Evolutionary conservation across 2,888 invertebrate genomes (phyloP).

Genomic region (Lepeophtheirus nordmannii): DNA sequence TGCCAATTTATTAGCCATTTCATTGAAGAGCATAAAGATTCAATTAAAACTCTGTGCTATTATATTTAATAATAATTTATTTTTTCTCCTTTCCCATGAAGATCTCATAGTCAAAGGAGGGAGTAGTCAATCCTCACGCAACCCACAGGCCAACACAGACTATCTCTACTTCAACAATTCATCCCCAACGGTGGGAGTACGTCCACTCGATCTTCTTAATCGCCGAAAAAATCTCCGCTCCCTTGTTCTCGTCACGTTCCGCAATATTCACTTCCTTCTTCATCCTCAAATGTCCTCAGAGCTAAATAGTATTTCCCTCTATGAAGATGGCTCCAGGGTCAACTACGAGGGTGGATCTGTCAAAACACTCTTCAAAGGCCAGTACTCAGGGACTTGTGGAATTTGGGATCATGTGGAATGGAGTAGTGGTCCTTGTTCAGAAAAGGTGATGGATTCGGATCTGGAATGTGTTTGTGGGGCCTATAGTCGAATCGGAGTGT

Average conservation of each 20-base stretch:
- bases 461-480: background rate
- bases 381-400: background rate
- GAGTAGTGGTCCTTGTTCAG: background rate
- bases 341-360: background rate
- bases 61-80: too few relatives aligned
- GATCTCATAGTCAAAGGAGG: too few relatives aligned
- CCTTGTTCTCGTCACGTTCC: conserved; percentile 2
- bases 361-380: background rate
- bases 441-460: background rate
- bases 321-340: background rate
- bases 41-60: too few relatives aligned
- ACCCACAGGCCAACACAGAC: background rate
- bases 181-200: background rate
- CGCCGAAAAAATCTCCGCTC: background rate
- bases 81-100: too few relatives aligned
- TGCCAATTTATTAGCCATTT: too few relatives aligned
- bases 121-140: too few relatives aligned
- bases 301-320: background rate
- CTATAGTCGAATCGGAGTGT: background rate
- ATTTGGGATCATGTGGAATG: background rate
- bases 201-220: background rate
- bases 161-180: background rate
- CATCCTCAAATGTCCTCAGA: background rate
- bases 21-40: too few relatives aligned
- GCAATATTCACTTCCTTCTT: background rate